Evolutionary conservation across 2,888 invertebrate species (phyloP), one percentile per base, ranked within the genome.

Genomic region (Schrankia costaestrigalis): DNA sequence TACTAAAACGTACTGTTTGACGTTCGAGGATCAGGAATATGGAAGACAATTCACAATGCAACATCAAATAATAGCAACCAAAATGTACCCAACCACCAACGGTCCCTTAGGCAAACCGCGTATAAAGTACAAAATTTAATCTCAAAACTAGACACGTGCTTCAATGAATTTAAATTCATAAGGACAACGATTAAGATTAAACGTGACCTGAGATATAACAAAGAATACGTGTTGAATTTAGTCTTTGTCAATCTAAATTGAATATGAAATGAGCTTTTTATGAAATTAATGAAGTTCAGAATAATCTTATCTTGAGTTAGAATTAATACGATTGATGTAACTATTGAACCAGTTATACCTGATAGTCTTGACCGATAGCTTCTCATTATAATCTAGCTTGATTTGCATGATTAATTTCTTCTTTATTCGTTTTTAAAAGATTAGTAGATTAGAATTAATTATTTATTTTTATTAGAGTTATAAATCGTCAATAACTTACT

Each of bases 141-240:
- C 24, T 38, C 26, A 25, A 41, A 26, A 41, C 26, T 26, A 41
- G 26, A 39, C 46, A 43, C 42, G 43, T 43, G 47, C 33, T 26
- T 31, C 26, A 29, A 29, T 27, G 37, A 35, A 36, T 50, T 53
- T 41, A 46, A 38, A 53, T 53, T 53, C 35, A 34, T 44, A 41
- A 44, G 27, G 36, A 25, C 44, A 10, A 25, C 25, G 22, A 39
- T 42, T 41, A 53, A 42, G 24, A 43, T 39, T 4, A 41, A 39
- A 46, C 54, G 55, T 57, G 58, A 35, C 45, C 29, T 11, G 38
- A 13, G 14, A 30, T 32, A 24, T 25, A 35, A 15, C 33, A 14
- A 31, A 35, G 23, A 46, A 38, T 27, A 45, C 36, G 26, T 42
- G n/a, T 31, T 26, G 39, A 29, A 40, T 55, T 46, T 49, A 46